Conservation (phyloP, 2,888 invertebrate genomes). For the Cephus nigrinus region DNA sequence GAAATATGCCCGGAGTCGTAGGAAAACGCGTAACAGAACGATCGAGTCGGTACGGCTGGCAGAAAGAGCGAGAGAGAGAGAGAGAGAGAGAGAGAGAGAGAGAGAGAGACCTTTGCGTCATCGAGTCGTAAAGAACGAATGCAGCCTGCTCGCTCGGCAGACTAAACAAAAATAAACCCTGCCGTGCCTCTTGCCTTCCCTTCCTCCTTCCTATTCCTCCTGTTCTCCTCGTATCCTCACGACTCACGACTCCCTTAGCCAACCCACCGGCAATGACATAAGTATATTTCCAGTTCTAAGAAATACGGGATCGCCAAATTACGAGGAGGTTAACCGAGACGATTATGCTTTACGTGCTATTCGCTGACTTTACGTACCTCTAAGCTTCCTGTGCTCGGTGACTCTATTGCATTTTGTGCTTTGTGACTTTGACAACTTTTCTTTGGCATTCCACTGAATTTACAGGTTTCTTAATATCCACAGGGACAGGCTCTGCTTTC, state of each 20-base stretch:
- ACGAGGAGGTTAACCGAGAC: not conserved
- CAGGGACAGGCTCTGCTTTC: not conserved
- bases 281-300: constrained; percentile 35
- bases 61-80: not conserved
- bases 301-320: constrained; percentile 25
- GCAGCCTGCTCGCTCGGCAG: constrained; percentile 26
- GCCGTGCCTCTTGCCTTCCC: constrained; percentile 11
- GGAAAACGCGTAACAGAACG: not conserved
- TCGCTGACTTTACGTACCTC: not conserved
- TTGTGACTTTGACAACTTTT: not conserved
- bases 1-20: not conserved
- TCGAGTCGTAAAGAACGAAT: not conserved
- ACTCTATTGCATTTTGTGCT: not conserved
- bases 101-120: constrained; percentile 8
- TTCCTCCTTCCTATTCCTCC: not conserved
- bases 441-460: not conserved
- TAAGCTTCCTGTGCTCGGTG: not conserved
- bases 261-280: constrained; percentile 33
- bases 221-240: not conserved
- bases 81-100: not conserved
- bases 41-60: not conserved
- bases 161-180: constrained; percentile 50
- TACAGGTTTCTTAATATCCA: too few relatives aligned
- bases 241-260: constrained; percentile 13
- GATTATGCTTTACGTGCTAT: constrained; percentile 9